Conservation (phyloP, 2,888 invertebrate species). For the Prosapia bicincta region DNA sequence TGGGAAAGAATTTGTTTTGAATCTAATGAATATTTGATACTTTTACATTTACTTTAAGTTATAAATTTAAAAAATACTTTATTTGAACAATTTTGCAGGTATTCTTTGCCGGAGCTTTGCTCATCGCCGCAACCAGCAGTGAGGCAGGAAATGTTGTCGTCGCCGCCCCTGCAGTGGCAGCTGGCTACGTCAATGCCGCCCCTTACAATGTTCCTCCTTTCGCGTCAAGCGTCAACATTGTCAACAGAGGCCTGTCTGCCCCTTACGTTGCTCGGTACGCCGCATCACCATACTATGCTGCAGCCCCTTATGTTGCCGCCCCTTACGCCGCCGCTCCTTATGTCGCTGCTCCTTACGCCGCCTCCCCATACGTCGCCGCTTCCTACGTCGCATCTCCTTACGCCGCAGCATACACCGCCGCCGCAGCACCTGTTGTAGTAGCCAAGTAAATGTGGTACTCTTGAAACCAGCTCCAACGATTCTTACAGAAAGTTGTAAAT, state of each 20-base stretch:
- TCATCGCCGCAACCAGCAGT: background rate
- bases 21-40: no score
- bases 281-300: conserved; percentile 23
- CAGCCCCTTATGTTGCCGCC: conserved; percentile 17
- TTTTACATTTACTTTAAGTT: no score
- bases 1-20: no score
- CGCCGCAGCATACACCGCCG: conserved; percentile 14
- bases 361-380: conserved; percentile 25
- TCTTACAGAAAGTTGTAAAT: background rate
- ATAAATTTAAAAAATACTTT: no score
- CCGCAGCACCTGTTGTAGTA: conserved; percentile 15
- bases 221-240: conserved; percentile 8
- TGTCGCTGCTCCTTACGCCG: conserved; percentile 27
- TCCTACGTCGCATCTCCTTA: conserved; percentile 24
- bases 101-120: background rate
- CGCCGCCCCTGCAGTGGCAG: conserved; percentile 14
- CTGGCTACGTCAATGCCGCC: conserved; percentile 22
- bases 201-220: conserved; percentile 20
- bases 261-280: conserved; percentile 31
- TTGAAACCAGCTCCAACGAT: background rate
- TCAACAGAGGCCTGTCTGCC: conserved; percentile 25
- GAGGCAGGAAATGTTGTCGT: background rate
- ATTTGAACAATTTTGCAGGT: no score
- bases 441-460: background rate
- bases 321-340: conserved; percentile 11